Conservation (phyloP, 2,113 vertebrate species). For the Passerina amoena region DNA sequence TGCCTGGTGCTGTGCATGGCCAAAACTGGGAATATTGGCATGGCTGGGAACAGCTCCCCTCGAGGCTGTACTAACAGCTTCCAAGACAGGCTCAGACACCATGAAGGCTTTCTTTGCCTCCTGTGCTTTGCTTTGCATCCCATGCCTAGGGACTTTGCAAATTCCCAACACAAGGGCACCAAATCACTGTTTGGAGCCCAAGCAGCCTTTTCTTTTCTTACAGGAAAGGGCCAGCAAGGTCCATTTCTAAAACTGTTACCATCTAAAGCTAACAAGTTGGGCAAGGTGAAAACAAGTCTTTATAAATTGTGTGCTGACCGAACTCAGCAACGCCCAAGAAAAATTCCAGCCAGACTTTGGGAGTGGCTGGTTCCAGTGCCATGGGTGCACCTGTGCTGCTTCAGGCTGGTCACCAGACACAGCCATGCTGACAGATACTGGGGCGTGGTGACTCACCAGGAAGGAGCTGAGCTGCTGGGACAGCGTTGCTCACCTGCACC, state of each 20-base stretch:
- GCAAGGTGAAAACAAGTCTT: neutral
- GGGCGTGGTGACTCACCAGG: slow-evolving; percentile 2
- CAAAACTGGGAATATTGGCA: neutral
- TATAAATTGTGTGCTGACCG: neutral
- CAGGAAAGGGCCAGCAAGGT: neutral
- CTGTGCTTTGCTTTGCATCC: neutral
- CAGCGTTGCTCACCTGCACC: neutral
- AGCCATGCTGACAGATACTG: neutral
- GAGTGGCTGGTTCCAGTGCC: neutral
- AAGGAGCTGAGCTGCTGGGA: neutral
- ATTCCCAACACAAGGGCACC: neutral
- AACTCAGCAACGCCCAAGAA: neutral
- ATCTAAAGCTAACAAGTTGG: neutral
- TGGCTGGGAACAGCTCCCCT: neutral
- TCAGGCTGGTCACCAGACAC: neutral
- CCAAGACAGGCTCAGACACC: neutral
- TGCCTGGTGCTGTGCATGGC: rapidly evolving
- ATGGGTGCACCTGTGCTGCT: neutral
- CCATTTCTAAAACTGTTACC: neutral
- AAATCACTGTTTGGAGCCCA: neutral
- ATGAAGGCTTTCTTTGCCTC: neutral
- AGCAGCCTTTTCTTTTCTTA: neutral
- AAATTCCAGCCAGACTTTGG: neutral
- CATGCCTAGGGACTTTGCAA: neutral
- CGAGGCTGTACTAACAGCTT: neutral